Percentiles rank a stretch among this genome's conserved stretches.
phyloP scores from a whole-genome alignment of 2,888 invertebrate species.

The Ophonus ardosiacus region DNA sequence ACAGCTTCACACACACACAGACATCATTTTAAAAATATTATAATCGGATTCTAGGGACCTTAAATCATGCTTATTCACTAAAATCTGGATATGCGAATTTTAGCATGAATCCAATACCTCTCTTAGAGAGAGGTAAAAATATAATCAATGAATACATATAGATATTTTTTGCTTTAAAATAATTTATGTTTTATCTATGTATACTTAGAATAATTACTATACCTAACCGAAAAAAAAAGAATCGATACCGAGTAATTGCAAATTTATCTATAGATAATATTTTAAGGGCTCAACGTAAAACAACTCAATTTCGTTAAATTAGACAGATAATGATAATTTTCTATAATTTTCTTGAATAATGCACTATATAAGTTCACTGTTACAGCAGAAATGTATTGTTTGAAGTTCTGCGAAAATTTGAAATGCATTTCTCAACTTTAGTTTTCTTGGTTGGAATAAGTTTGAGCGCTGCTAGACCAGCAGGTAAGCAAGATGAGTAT shows the following conservation, averaged over 20 bases:
- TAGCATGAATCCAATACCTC: too few relatives aligned
- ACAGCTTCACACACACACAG: too few relatives aligned
- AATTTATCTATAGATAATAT: constrained; percentile 13
- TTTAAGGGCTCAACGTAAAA: not conserved
- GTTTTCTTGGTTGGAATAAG: not conserved
- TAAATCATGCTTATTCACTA: too few relatives aligned
- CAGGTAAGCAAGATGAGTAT: constrained; percentile 1
- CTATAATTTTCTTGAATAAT: constrained; percentile 11
- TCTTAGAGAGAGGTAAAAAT: too few relatives aligned
- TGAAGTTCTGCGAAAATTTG: not conserved
- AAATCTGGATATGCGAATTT: too few relatives aligned
- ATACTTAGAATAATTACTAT: not conserved
- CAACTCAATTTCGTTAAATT: not conserved
- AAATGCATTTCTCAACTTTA: constrained; percentile 2
- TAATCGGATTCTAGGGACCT: too few relatives aligned
- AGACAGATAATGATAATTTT: constrained; percentile 2
- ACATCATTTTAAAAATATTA: too few relatives aligned
- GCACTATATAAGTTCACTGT: constrained; percentile 15
- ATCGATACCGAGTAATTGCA: not conserved
- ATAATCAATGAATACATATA: too few relatives aligned
- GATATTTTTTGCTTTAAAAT: too few relatives aligned
- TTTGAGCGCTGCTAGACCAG: not conserved
- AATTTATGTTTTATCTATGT: not conserved
- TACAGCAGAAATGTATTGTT: not conserved
- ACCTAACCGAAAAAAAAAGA: not conserved